phyloP scores from a whole-genome alignment of 2,888 invertebrate species.

The Branchellion lobata region DNA sequence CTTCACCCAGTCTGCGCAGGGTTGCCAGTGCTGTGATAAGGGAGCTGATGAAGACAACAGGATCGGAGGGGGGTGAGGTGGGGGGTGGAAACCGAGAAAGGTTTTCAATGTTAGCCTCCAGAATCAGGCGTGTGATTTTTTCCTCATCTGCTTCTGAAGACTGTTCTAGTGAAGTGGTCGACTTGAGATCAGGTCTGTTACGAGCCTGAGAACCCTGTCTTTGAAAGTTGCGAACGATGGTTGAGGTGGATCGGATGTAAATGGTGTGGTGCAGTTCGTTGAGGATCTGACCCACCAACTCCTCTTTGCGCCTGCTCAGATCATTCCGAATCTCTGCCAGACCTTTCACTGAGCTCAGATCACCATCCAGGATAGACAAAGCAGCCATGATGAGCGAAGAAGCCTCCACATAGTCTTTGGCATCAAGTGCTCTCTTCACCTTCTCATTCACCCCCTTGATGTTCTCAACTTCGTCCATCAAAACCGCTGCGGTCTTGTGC shows the following conservation, averaged over 20 bases:
- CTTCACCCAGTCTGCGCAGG: slow-evolving; percentile 77
- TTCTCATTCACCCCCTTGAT: slow-evolving; percentile 70
- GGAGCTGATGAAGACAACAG: slow-evolving; percentile 68
- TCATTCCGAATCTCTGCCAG: slow-evolving; percentile 73
- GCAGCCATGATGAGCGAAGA: slow-evolving; percentile 45
- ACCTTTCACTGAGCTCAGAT: slow-evolving; percentile 79
- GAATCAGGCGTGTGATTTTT: not conserved
- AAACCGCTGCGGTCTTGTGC: slow-evolving; percentile 83
- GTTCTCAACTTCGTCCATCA: slow-evolving; percentile 72
- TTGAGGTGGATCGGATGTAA: slow-evolving; percentile 69
- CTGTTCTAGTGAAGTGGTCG: not conserved
- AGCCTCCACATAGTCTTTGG: slow-evolving; percentile 73
- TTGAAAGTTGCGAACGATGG: slow-evolving; percentile 63
- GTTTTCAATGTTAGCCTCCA: not conserved
- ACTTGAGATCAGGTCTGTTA: slow-evolving; percentile 33
- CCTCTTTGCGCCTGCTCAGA: slow-evolving; percentile 60
- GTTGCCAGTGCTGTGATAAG: slow-evolving; percentile 82
- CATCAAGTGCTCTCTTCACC: slow-evolving; percentile 69
- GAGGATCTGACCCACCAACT: slow-evolving; percentile 71
- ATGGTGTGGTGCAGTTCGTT: slow-evolving; percentile 74
- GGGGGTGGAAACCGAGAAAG: not conserved
- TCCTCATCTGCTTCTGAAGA: slow-evolving; percentile 13
- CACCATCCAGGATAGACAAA: slow-evolving; percentile 72
- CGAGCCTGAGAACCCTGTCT: slow-evolving; percentile 62
- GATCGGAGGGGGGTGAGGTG: not conserved